Evolutionary conservation across 2,797 vertebrate species (phyloP).

Genomic region (Channa striata): DNA sequence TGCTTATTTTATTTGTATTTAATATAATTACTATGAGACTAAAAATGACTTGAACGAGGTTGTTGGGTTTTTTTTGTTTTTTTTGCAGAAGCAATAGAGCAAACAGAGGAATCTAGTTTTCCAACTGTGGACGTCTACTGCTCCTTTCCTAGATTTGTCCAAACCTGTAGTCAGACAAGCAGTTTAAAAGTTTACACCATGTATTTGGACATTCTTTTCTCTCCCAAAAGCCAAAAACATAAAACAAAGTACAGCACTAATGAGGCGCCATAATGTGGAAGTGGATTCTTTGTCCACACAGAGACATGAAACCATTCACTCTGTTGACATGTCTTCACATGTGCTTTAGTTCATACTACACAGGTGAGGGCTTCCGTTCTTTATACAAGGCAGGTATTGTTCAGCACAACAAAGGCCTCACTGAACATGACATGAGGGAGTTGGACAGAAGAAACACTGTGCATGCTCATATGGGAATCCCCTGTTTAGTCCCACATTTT

Average conservation of each 20-base stretch:
- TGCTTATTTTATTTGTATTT: too few relatives aligned
- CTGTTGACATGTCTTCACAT: conserved; percentile 18
- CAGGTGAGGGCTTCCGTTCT: conserved; percentile 41
- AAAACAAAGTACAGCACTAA: conserved; percentile 13
- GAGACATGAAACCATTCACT: conserved; percentile 27
- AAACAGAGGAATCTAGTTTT: background rate
- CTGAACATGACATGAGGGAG: conserved; percentile 10
- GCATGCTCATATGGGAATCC: background rate
- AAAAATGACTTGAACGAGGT: background rate
- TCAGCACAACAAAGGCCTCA: conserved; percentile 22
- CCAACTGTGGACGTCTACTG: conserved; percentile 54
- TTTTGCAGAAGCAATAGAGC: background rate
- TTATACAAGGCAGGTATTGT: conserved; percentile 47
- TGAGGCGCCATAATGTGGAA: conserved; percentile 13
- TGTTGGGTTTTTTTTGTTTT: background rate
- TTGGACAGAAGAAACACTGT: background rate
- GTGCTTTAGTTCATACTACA: conserved; percentile 18
- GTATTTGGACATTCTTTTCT: background rate
- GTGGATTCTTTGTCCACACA: conserved; percentile 1
- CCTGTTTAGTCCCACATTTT: conserved; percentile 5
- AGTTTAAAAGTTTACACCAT: conserved; percentile 21
- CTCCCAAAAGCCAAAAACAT: conserved; percentile 14
- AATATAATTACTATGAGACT: background rate
- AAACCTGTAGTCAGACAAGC: conserved; percentile 41
- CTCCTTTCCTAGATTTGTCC: conserved; percentile 22